Base-by-base conservation (phyloP, 2,113 vertebrate species). In the Engraulis encrasicolus region DNA sequence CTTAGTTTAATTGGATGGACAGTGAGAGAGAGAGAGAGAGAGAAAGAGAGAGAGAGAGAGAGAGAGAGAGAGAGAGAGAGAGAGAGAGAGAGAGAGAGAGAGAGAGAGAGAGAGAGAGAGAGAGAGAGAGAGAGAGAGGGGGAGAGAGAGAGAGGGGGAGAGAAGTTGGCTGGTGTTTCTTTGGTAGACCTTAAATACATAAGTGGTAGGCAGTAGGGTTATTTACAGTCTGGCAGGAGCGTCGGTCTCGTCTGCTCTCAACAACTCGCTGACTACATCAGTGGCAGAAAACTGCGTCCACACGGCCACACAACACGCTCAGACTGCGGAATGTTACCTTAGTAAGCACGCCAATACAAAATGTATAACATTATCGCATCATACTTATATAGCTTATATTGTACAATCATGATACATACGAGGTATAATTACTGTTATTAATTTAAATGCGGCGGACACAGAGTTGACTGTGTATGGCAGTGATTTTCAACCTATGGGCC, bases 141-240 rank as follows among this genome's bases (percentile, higher is more conserved):
- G 45, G 40, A 45, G 40, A 45, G 40, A 45, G 40, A 45, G 40
- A 45, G 40, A 45, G 40, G 9, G 40, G 9, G 40, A 45, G 40
- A 45, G 40, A 45, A 9, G 9, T 3, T 92, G 91, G 92, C 94
- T 93, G 93, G 92, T 92, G 92, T 93, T 93, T 94, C 91, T 74
- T 93, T 87, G 92, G 92, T 91, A 91, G 93, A 90, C 91, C 91
- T 93, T 92, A 93, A 93, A 93, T 94, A 93, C 91, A 92, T 92
- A 95, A 92, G 91, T 92, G 91, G 90, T 92, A 90, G 89, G 91
- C 66, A 15, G 66, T 17, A 31, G 45, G 45, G 79, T 92, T 94
- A 93, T 94, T 95, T 93, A 93, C 93, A 93, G 92, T 88, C 86
- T 86, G 86, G 84, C 90, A 90, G 92, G 87, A 84, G n/a, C 90